Evolutionary conservation across 2,888 invertebrate genomes (phyloP).

Genomic region (Drosophila peninsularis): DNA sequence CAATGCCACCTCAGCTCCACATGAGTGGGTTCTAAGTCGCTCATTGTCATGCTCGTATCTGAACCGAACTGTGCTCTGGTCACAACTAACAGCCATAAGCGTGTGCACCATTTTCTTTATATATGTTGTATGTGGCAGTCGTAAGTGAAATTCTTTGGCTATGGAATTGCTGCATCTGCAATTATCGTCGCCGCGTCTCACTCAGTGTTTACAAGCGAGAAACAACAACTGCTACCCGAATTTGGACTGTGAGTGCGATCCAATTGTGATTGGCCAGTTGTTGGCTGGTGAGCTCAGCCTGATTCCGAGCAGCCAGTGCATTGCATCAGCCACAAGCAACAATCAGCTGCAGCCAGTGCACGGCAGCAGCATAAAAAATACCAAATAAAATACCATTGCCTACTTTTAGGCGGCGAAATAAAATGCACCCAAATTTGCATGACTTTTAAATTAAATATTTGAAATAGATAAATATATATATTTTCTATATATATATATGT

Average conservation of each 20-base stretch:
- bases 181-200: slow-evolving; percentile 61
- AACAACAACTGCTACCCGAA: slow-evolving; percentile 21
- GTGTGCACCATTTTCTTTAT: slow-evolving; percentile 60
- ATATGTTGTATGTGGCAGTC: slow-evolving; percentile 50
- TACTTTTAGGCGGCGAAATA: not conserved
- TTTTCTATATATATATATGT: not conserved
- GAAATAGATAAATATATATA: not conserved
- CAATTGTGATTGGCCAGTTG: slow-evolving; percentile 52
- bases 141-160: slow-evolving; percentile 67
- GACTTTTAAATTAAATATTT: not conserved
- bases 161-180: slow-evolving; percentile 77
- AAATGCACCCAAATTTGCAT: not conserved
- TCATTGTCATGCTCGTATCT: slow-evolving; percentile 31
- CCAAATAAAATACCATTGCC: not conserved
- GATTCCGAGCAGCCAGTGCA: slow-evolving; percentile 57
- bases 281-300: slow-evolving; percentile 42
- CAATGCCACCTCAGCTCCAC: slow-evolving; percentile 65
- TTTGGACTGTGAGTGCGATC: slow-evolving; percentile 37
- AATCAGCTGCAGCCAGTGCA: not conserved
- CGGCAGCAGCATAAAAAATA: slow-evolving; percentile 1
- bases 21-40: slow-evolving; percentile 42
- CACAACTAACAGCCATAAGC: slow-evolving; percentile 52
- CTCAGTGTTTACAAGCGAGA: slow-evolving; percentile 36
- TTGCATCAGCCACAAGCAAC: slow-evolving; percentile 75
- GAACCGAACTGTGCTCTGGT: slow-evolving; percentile 23